These are phyloP conservation scores for Orthosia incerta DNA, from an alignment of 2,888 invertebrate species.

Conservation along the genomic window DNA sequence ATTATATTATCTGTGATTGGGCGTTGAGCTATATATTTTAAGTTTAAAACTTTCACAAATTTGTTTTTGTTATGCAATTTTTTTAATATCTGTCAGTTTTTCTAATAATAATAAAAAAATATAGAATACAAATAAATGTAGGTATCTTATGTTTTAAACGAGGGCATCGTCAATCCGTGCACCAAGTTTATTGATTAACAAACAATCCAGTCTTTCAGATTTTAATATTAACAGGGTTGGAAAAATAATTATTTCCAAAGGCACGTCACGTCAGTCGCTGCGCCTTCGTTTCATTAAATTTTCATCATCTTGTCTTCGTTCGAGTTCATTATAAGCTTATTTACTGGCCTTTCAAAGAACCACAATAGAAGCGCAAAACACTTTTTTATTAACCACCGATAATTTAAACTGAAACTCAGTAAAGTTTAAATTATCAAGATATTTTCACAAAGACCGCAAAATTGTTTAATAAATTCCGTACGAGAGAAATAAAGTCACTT, in stretches of 20 bases:
- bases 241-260: background rate
- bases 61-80: too few species aligned
- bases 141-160: background rate
- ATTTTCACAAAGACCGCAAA: background rate
- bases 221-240: background rate
- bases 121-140: background rate
- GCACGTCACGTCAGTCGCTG: background rate
- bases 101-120: background rate
- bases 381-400: too few species aligned
- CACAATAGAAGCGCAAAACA: background rate
- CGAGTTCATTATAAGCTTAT: conserved; percentile 3
- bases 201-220: background rate
- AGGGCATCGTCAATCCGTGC: background rate
- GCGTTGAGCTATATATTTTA: too few species aligned
- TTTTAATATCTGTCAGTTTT: too few species aligned
- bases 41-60: too few species aligned
- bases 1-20: too few species aligned
- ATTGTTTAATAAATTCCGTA: conserved; percentile 7
- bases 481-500: background rate
- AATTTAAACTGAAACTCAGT: too few species aligned
- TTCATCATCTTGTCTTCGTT: background rate
- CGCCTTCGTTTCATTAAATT: background rate
- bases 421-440: background rate
- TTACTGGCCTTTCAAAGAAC: background rate
- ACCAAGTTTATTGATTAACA: background rate